Base-by-base conservation (phyloP, 2,113 vertebrate genomes). In the Scytalopus superciliaris region DNA sequence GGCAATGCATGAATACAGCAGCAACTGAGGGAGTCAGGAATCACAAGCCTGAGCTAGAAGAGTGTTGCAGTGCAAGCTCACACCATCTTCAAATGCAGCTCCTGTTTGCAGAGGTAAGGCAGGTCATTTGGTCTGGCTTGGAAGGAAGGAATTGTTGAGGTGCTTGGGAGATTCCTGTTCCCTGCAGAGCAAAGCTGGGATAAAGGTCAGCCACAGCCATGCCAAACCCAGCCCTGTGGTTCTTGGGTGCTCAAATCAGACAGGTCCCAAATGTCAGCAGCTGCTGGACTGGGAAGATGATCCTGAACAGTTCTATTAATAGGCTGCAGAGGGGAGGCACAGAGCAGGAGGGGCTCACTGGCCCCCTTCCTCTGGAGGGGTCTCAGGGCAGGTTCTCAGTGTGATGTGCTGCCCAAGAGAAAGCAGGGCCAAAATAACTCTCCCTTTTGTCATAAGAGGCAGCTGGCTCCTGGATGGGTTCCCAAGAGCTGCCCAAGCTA, bases 191-290 rank as follows among this genome's bases (percentile, higher is more conserved):
- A 70, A 62, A 53, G 90, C 62, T 81, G 73, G 90, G 83, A 62
- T 73, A 92, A 96, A 96, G 94, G 97, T 95, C 96, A 90, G 27
- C 66, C 3, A 0, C 0, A 45, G 86, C 89, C 83, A 55, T 86
- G 88, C 87, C 91, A 93, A 94, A 19, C 37, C 33, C 64, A 57
- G 35, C 73, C 35, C 6, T 30, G 27, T 66, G 86, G 76, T 55
- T 91, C 79, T 37, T 78, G 81, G 57, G 47, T 67, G 78, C 37
- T 88, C 66, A 67, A 44, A 84, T 57, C 57, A 74, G 85, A 24
- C 86, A 70, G 63, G n/a, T 50, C 84, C 84, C 92, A 97, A 97
- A 97, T 96, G 93, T 97, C 97, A 96, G 92, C 96, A 97, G 94
- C 94, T 97, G 96, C 97, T 96, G 90, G 88, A 67, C 77, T 0